These are phyloP conservation scores for Struthidea cinerea DNA, from an alignment of 2,113 vertebrate genomes.

Conservation along the genomic window DNA sequence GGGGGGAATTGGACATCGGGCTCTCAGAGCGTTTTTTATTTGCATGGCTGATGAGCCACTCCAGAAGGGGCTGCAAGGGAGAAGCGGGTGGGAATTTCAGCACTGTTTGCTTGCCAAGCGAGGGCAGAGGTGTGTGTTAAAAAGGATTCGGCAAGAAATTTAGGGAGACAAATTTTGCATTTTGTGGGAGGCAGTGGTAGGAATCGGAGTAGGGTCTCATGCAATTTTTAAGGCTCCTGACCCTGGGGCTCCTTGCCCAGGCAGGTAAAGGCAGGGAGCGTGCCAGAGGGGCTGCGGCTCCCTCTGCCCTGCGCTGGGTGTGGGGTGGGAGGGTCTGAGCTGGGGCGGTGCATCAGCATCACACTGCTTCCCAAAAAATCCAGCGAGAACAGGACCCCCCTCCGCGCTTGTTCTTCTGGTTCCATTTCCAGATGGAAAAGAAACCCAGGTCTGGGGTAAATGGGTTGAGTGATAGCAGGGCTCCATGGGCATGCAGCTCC, in stretches of 20 bases:
- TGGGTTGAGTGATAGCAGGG: neutral
- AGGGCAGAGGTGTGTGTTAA: neutral
- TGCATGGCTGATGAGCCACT: constrained; percentile 50
- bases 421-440: neutral
- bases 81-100: constrained; percentile 13
- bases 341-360: neutral
- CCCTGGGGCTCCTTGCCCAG: neutral
- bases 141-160: neutral
- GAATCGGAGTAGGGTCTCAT: neutral
- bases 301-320: neutral
- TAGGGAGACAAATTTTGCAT: neutral
- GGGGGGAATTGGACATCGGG: neutral
- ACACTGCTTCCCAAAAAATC: neutral
- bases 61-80: constrained; percentile 15
- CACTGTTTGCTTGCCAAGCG: neutral
- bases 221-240: neutral
- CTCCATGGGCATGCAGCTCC: neutral
- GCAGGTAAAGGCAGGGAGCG: neutral
- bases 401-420: neutral
- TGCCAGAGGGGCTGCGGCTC: fast-evolving
- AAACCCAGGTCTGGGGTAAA: neutral
- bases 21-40: constrained; percentile 18
- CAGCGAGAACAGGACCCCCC: neutral
- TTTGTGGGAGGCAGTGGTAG: neutral
- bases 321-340: neutral